phyloP scores from a whole-genome alignment of 2,113 vertebrate genomes.

The Pampusana beccarii region DNA sequence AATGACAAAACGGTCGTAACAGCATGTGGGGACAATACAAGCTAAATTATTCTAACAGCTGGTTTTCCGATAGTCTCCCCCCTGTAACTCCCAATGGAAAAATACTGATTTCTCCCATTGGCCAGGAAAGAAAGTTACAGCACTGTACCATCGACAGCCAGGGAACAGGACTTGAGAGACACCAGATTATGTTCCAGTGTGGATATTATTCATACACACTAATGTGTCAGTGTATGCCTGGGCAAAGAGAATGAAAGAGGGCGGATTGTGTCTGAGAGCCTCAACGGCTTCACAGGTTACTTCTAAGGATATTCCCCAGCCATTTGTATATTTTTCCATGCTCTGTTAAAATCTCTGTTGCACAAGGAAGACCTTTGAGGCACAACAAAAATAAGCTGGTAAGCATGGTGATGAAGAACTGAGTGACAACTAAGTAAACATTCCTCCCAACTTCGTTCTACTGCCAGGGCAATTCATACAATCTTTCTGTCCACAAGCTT shows the following conservation, averaged over 20 bases:
- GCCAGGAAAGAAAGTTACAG: not conserved
- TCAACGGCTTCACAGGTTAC: not conserved
- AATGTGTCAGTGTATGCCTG: not conserved
- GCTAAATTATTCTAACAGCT: not conserved
- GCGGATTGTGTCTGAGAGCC: not conserved
- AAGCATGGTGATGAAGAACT: not conserved
- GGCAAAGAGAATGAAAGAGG: not conserved
- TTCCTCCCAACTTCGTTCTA: not conserved
- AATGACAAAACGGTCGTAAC: not conserved
- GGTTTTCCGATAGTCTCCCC: not conserved
- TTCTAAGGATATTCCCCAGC: not conserved
- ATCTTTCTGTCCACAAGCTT: not conserved
- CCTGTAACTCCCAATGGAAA: not conserved
- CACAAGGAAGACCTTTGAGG: not conserved
- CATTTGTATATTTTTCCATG: not conserved
- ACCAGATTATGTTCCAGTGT: not conserved
- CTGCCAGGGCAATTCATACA: not conserved
- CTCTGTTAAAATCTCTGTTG: not conserved
- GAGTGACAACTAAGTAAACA: not conserved
- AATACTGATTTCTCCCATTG: not conserved
- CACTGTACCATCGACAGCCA: not conserved
- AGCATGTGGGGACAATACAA: not conserved
- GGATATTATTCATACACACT: not conserved
- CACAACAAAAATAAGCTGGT: not conserved
- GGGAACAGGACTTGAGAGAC: not conserved